phyloP scores from a whole-genome alignment of 2,113 vertebrate species.

The Arizona elegans region DNA sequence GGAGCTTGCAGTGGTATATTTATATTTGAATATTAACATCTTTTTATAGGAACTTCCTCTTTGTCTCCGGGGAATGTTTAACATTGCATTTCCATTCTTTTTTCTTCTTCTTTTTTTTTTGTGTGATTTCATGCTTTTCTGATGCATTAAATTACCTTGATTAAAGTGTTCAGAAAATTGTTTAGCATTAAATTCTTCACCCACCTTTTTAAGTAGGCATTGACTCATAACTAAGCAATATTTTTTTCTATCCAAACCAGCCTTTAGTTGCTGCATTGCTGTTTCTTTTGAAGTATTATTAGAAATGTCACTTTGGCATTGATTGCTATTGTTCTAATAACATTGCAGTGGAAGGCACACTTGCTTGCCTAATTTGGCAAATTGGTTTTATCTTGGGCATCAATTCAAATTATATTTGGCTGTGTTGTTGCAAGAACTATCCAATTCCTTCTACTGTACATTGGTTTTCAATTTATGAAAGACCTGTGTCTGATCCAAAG shows the following conservation, averaged over 20 bases:
- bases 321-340: neutral
- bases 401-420: neutral
- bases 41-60: neutral
- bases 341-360: neutral
- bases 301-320: neutral
- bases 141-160: neutral
- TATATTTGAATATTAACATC: neutral
- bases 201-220: neutral
- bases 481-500: neutral
- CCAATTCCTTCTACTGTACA: neutral
- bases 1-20: neutral
- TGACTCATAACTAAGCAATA: neutral
- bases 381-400: neutral
- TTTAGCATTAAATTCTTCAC: neutral
- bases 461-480: neutral
- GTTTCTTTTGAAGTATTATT: neutral
- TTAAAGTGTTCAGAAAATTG: neutral
- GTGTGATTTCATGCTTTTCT: neutral
- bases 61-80: neutral
- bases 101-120: no score
- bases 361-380: neutral
- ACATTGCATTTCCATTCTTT: neutral
- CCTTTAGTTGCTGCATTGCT: neutral
- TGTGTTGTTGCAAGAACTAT: neutral
- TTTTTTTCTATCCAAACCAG: neutral